phyloP scores from a whole-genome alignment of 2,113 vertebrate genomes.

The Saccopteryx bilineata region DNA sequence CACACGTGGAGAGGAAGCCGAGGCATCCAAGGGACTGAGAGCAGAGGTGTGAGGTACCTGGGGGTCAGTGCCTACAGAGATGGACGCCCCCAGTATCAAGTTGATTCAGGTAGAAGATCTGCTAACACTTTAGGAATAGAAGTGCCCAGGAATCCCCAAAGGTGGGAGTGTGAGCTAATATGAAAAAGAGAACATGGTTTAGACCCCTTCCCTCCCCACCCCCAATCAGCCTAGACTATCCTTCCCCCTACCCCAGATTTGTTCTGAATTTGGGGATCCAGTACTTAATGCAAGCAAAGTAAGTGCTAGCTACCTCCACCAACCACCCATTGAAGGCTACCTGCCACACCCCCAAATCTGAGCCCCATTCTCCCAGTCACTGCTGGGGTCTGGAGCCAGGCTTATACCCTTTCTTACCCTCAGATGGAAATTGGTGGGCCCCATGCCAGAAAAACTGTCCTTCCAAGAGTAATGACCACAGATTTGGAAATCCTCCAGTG shows the following conservation, averaged over 20 bases:
- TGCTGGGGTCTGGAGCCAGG: not conserved
- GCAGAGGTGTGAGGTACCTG: accelerated
- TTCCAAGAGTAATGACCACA: not conserved
- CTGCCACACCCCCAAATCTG: not conserved
- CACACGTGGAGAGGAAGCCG: not conserved
- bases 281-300: no score
- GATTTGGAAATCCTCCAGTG: not conserved
- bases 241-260: accelerated
- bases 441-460: not conserved
- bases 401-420: not conserved
- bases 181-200: not conserved
- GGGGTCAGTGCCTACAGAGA: accelerated
- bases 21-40: not conserved
- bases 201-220: not conserved
- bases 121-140: not conserved
- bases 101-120: not conserved
- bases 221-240: no score
- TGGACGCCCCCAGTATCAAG: no score
- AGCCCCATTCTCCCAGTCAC: not conserved
- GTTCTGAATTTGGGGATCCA: not conserved
- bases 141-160: not conserved
- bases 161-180: not conserved
- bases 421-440: not conserved
- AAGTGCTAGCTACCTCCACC: no score
- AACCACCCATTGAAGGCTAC: not conserved